These are phyloP conservation scores for Sparus aurata DNA, from an alignment of 2,797 vertebrate genomes.

Conservation along the genomic window DNA sequence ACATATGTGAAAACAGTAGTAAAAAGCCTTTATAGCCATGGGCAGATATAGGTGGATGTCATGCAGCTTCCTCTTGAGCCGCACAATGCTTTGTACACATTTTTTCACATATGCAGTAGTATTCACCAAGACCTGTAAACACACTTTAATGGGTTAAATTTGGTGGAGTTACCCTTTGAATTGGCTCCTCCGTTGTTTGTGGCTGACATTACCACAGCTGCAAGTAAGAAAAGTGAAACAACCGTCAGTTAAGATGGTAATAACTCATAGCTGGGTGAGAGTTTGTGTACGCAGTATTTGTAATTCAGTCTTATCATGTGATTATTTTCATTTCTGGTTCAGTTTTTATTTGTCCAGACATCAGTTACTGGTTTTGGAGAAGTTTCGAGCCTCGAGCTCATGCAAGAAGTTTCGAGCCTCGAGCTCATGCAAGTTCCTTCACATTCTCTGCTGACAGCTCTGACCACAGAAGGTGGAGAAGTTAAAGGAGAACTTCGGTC, in stretches of 20 bases:
- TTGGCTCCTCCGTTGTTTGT: background rate
- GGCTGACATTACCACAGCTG: background rate
- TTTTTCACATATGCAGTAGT: too few relatives aligned
- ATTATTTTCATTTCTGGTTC: constrained; percentile 4
- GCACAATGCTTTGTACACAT: too few relatives aligned
- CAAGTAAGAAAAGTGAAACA: background rate
- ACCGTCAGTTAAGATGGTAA: background rate
- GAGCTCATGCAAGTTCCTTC: background rate
- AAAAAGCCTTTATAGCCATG: too few relatives aligned
- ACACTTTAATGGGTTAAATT: too few relatives aligned
- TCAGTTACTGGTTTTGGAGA: background rate
- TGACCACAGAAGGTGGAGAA: background rate
- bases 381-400: background rate
- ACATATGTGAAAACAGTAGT: too few relatives aligned
- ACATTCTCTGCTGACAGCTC: background rate
- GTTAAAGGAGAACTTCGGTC: too few relatives aligned
- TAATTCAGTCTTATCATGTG: background rate
- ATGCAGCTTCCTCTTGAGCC: too few relatives aligned
- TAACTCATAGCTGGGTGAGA: background rate
- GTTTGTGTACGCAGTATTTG: background rate
- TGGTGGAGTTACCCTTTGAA: background rate
- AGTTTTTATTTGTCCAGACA: background rate
- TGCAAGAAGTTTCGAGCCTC: background rate
- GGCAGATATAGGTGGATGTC: too few relatives aligned
- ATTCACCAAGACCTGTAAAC: too few relatives aligned